phyloP scores from a whole-genome alignment of 2,888 invertebrate genomes.

The Metallyticus violacea region DNA sequence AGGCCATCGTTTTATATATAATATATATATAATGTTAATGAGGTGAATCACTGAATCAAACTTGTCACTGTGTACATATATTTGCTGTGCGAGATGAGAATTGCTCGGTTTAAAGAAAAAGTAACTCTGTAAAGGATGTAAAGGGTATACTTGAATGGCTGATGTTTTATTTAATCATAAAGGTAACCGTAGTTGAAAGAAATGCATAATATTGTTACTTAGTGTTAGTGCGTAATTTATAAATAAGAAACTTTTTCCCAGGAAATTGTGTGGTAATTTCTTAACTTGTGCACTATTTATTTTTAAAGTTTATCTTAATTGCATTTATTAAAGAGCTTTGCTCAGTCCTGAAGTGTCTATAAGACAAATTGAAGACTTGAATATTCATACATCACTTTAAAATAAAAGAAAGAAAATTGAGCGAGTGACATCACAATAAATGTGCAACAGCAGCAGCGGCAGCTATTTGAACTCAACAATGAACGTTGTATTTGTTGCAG shows the following conservation, averaged over 20 bases:
- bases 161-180: constrained; percentile 34
- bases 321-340: constrained; percentile 29
- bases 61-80: constrained; percentile 25
- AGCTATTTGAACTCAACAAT: constrained; percentile 21
- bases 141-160: constrained; percentile 32
- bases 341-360: constrained; percentile 24
- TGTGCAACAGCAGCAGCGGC: constrained; percentile 9
- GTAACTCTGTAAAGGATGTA: constrained; percentile 30
- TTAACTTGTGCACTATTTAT: constrained; percentile 34
- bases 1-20: constrained; percentile 31
- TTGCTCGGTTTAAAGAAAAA: constrained; percentile 16
- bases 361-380: constrained; percentile 21
- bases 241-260: constrained; percentile 28
- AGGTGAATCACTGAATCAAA: constrained; percentile 23
- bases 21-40: constrained; percentile 30
- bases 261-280: constrained; percentile 29
- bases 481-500: constrained; percentile 14
- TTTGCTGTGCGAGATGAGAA: constrained; percentile 20
- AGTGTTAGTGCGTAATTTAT: constrained; percentile 33
- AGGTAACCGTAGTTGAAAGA: constrained; percentile 30
- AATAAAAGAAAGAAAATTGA: background rate
- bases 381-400: constrained; percentile 25
- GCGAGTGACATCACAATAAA: constrained; percentile 17
- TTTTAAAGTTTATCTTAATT: constrained; percentile 31
- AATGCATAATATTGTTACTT: constrained; percentile 33